Conservation (phyloP, 2,797 vertebrate species). For the Cyclopterus lumpus region DNA sequence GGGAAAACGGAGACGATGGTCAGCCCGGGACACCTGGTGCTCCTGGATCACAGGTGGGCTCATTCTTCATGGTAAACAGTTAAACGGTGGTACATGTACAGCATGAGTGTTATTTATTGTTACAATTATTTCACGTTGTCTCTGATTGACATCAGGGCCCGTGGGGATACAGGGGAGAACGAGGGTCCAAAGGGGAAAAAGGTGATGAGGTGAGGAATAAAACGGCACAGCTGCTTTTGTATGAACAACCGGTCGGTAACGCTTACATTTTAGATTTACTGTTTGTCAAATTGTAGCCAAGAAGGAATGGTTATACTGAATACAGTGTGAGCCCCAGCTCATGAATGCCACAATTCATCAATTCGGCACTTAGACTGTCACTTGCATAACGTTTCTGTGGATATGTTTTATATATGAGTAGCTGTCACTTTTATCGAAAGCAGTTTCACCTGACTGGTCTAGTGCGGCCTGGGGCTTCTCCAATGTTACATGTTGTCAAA, state of each 20-base stretch:
- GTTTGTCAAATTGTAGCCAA: slow-evolving; percentile 1
- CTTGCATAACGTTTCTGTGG: background rate
- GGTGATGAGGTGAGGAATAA: slow-evolving; percentile 89
- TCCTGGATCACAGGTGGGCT: slow-evolving; percentile 84
- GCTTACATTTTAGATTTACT: slow-evolving; percentile 19
- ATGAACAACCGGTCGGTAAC: background rate
- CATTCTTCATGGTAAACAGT: background rate
- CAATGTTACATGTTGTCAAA: background rate
- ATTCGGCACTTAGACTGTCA: background rate
- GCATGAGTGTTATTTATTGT: background rate
- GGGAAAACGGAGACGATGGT: slow-evolving; percentile 85
- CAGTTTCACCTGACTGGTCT: background rate
- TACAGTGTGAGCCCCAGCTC: background rate
- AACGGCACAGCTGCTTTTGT: slow-evolving; percentile 17
- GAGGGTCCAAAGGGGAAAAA: slow-evolving; percentile 85
- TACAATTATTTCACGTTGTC: background rate
- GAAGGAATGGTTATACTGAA: background rate
- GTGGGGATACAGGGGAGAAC: slow-evolving; percentile 89
- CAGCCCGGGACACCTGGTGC: slow-evolving; percentile 81
- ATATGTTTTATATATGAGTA: background rate
- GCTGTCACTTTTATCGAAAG: background rate
- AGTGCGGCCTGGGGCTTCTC: background rate
- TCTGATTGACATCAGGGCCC: slow-evolving; percentile 79
- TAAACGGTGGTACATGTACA: background rate
- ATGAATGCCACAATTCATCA: background rate